These are phyloP conservation scores for Pogonocherus hispidulus DNA, from an alignment of 2,888 invertebrate genomes.

Conservation along the genomic window DNA sequence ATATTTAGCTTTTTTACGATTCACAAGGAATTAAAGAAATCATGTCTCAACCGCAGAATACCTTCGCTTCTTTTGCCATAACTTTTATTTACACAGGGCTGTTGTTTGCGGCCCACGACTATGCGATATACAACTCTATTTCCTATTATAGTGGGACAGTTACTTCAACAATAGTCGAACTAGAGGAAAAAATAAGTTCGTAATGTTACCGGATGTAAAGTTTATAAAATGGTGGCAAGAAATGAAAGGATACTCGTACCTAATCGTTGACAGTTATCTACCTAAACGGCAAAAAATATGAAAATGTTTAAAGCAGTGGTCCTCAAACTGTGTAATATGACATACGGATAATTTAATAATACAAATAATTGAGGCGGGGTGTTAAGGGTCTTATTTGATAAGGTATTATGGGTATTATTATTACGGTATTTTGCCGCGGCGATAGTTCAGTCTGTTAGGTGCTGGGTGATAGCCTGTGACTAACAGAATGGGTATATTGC, in stretches of 20 bases:
- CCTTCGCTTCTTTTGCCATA: neutral
- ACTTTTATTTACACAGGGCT: neutral
- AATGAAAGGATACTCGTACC: neutral
- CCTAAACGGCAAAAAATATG: neutral
- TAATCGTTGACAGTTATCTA: neutral
- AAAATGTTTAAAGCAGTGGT: neutral
- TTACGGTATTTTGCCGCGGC: no score
- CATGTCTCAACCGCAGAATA: constrained; percentile 1
- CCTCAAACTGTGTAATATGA: no score
- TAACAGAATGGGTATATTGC: no score
- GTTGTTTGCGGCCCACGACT: neutral
- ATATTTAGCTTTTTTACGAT: constrained; percentile 5
- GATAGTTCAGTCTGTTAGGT: no score
- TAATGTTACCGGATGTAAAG: neutral
- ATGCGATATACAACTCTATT: neutral
- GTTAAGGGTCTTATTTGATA: no score
- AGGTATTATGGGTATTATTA: no score
- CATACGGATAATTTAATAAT: no score
- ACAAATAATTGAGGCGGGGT: no score
- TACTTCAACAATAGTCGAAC: neutral
- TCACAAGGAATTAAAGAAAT: constrained; percentile 2
- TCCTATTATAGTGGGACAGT: neutral
- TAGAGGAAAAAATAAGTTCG: neutral
- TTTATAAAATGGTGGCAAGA: neutral
- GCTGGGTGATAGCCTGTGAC: no score